A percentile compares a stretch with the other conserved stretches of the same genome.
These are phyloP conservation scores for Drosophila nigrodunni DNA, from an alignment of 1,140 invertebrate species.

Conservation along the genomic window DNA sequence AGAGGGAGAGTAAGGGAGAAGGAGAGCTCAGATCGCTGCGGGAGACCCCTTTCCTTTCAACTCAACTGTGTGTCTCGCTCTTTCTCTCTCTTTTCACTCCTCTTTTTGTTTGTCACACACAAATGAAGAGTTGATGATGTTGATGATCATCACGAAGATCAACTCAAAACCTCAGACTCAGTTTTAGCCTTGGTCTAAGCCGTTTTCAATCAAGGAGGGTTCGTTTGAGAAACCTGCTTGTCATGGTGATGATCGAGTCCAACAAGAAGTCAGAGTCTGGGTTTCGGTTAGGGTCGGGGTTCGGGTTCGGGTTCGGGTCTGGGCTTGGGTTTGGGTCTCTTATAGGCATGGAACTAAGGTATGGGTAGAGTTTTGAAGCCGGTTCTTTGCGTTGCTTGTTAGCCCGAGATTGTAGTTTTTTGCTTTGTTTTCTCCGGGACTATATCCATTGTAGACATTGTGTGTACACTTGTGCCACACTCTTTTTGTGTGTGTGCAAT, in stretches of 20 bases:
- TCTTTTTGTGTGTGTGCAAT: slow-evolving; percentile 61
- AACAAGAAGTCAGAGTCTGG: background rate
- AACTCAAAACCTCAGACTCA: slow-evolving; percentile 51
- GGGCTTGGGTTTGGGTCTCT: slow-evolving; percentile 15
- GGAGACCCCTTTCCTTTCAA: slow-evolving; percentile 26
- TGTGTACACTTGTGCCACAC: slow-evolving; percentile 69
- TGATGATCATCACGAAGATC: slow-evolving; percentile 59
- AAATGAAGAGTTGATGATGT: slow-evolving; percentile 73
- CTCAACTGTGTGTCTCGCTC: background rate
- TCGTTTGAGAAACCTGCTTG: slow-evolving; percentile 48
- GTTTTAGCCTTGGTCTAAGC: slow-evolving; percentile 42
- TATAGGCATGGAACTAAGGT: background rate
- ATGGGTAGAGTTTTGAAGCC: slow-evolving; percentile 21
- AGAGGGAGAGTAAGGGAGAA: background rate
- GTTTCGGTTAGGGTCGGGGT: slow-evolving; percentile 11
- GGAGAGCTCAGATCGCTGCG: slow-evolving; percentile 33
- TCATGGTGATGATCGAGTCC: slow-evolving; percentile 33
- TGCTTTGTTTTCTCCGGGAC: slow-evolving; percentile 1
- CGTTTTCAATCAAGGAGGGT: slow-evolving; percentile 32
- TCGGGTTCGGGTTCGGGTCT: slow-evolving; percentile 27
- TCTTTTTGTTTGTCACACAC: slow-evolving; percentile 76
- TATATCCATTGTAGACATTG: slow-evolving; percentile 45
- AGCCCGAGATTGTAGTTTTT: slow-evolving; percentile 49
- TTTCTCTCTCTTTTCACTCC: slow-evolving; percentile 30
- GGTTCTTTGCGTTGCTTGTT: slow-evolving; percentile 50